Percentiles rank a stretch among this genome's conserved stretches.
Conservation (phyloP, 2,797 vertebrate genomes). For the Sphaeramia orbicularis region DNA sequence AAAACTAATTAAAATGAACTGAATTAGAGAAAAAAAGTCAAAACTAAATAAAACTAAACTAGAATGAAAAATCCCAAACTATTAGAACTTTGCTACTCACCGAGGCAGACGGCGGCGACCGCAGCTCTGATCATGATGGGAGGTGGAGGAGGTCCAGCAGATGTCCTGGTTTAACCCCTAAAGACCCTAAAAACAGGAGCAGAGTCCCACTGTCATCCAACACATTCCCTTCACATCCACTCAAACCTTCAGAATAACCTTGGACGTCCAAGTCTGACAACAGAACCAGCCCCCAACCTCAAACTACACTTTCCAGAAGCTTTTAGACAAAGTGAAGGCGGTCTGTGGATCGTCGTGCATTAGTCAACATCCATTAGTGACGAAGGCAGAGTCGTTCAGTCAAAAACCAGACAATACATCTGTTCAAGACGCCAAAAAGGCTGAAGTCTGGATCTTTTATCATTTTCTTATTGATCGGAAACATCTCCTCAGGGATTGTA, state of each 20-base stretch:
- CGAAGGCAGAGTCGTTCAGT: no score
- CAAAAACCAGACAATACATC: no score
- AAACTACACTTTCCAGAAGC: conserved; percentile 30
- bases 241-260: conserved; percentile 14
- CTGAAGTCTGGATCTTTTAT: no score
- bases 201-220: conserved; percentile 32
- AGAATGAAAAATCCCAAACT: no score
- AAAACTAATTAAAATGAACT: no score
- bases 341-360: conserved; percentile 2
- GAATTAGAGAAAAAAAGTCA: no score
- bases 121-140: conserved; percentile 78
- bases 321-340: conserved; percentile 18
- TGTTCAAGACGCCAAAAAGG: no score
- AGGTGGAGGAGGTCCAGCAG: conserved; percentile 52
- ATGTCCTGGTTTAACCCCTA: conserved; percentile 54
- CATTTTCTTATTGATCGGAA: no score
- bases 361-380: no score
- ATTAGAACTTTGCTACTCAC: conserved; percentile 78
- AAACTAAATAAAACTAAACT: no score
- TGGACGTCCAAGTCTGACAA: conserved; percentile 15
- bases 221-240: conserved; percentile 5
- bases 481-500: no score
- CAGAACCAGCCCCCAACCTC: conserved; percentile 6
- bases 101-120: conserved; percentile 72
- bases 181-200: conserved; percentile 37